These are phyloP conservation scores for Bucco capensis DNA, from an alignment of 2,113 vertebrate species.

Conservation along the genomic window DNA sequence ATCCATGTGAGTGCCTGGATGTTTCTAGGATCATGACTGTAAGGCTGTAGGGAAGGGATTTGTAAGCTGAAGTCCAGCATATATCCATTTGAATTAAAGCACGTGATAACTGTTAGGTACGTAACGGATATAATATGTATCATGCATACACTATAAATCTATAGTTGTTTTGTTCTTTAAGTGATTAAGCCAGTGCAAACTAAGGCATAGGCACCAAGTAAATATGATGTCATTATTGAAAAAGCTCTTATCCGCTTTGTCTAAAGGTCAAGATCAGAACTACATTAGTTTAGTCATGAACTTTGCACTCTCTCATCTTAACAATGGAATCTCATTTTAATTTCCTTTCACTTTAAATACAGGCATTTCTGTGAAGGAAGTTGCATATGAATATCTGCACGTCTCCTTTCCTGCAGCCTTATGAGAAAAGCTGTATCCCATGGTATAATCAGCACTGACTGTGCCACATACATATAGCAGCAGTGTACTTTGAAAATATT, in stretches of 20 bases:
- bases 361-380: slow-evolving; percentile 33
- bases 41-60: background rate
- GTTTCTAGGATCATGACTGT: background rate
- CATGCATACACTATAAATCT: background rate
- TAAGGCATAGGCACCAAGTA: background rate
- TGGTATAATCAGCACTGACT: background rate
- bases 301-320: slow-evolving; percentile 44
- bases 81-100: background rate
- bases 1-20: background rate
- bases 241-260: slow-evolving; percentile 18
- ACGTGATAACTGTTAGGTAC: background rate
- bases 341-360: slow-evolving; percentile 49
- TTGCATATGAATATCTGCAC: slow-evolving; percentile 29
- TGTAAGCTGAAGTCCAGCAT: background rate
- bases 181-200: background rate
- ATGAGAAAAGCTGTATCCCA: background rate
- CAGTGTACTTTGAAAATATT: background rate
- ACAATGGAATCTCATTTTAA: slow-evolving; percentile 38
- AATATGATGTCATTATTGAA: background rate
- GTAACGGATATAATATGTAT: background rate
- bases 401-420: background rate
- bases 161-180: background rate
- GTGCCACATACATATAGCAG: background rate
- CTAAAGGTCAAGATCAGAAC: slow-evolving; percentile 9
- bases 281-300: slow-evolving; percentile 33